Base-by-base conservation (phyloP, 2,113 vertebrate species). In the Heteronetta atricapilla region DNA sequence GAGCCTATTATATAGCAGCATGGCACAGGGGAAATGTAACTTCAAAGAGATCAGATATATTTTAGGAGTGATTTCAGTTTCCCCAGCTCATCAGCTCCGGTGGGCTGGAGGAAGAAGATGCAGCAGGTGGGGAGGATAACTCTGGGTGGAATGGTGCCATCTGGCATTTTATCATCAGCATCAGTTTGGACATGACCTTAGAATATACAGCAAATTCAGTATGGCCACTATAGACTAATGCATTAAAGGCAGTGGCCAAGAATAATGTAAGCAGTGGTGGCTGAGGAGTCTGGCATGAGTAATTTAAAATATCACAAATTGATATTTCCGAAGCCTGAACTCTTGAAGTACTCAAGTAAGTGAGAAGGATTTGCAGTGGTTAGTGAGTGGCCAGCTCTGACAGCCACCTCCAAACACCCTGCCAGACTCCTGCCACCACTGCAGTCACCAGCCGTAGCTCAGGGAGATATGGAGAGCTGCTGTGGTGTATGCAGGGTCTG, bases 401-500 rank as follows among this genome's bases (percentile, higher is more conserved):
- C 28, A 64, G 33, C 26, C 1, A 1, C n/a, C 48, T 56, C 44
- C 53, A 4, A 86, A 86, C 4, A 29, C 26, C 23, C 76, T 75
- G 64, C 38, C 88, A 89, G 11, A 8, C 46, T 88, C n/a, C 52
- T 74, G 34, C 38, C 16, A 10, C 38, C 55, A 50, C 38, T 2
- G 1, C 26, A 3, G 6, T 73, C 59, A 59, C 42, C 85, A 72
- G 42, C 38, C 14, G 1, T 21, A 42, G 40, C 34, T 22, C 18
- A 18, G n/a, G 68, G 63, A 77, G 55, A 7, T 0, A 2, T 1
- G 22, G 31, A 75, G 46, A 86, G 40, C 74, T 13, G 8, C 76
- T 56, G 44, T 26, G 50, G 8, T 22, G n/a, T 13, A 11, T 3
- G 0, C 3, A 4, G 29, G 64, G 44, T 52, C 59, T 4, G 0